phyloP scores from a whole-genome alignment of 2,888 invertebrate genomes.

The Andrena praecox region DNA sequence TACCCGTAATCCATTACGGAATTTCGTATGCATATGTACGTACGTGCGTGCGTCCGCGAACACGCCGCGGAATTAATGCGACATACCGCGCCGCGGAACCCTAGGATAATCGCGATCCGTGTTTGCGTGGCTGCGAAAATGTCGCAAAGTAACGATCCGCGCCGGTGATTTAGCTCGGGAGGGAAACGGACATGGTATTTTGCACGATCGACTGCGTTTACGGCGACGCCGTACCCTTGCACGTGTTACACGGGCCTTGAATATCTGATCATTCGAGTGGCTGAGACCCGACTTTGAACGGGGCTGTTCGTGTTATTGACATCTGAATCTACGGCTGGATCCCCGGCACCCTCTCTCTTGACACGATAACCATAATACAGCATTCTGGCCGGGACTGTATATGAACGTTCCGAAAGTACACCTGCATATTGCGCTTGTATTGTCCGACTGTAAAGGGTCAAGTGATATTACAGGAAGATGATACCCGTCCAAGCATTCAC shows the following conservation, averaged over 20 bases:
- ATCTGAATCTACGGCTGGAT: background rate
- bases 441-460: background rate
- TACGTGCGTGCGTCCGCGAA: slow-evolving; percentile 42
- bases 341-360: background rate
- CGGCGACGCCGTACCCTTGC: background rate
- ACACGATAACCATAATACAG: background rate
- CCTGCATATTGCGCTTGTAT: background rate
- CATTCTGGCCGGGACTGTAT: background rate
- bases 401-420: background rate
- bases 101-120: slow-evolving; percentile 57
- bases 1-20: slow-evolving; percentile 67
- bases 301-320: background rate
- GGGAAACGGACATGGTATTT: slow-evolving; percentile 35
- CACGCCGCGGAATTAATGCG: slow-evolving; percentile 67
- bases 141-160: slow-evolving; percentile 61
- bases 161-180: slow-evolving; percentile 48
- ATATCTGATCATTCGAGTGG: slow-evolving; percentile 19
- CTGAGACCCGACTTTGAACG: background rate
- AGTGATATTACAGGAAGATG: background rate
- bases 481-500: background rate
- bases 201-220: slow-evolving; percentile 42
- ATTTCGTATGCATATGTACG: slow-evolving; percentile 59
- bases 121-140: slow-evolving; percentile 56
- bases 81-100: slow-evolving; percentile 48
- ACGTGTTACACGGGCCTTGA: slow-evolving; percentile 15